Percentiles rank a stretch among this genome's conserved stretches.
Conservation (phyloP, 2,113 vertebrate species). For the Synodontis membranacea region DNA sequence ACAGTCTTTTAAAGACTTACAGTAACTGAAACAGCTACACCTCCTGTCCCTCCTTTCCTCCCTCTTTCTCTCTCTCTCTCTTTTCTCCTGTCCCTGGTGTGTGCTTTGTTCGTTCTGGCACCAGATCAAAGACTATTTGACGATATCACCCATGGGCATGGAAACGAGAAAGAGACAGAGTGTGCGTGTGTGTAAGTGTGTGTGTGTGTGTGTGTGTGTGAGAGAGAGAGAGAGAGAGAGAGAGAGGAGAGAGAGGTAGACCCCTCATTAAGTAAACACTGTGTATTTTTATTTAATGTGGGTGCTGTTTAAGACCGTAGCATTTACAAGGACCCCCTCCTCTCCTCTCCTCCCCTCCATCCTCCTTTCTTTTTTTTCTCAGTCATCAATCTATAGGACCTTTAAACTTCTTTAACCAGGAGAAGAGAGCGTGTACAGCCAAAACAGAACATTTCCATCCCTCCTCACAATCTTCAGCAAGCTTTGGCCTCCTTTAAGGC, state of each 20-base stretch:
- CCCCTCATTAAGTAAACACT: slow-evolving; percentile 59
- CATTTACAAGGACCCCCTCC: slow-evolving; percentile 39
- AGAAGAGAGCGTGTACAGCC: not conserved
- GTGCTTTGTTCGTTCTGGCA: slow-evolving; percentile 71
- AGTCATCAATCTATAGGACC: not conserved
- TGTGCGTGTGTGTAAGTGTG: not conserved
- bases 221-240: slow-evolving; percentile 69
- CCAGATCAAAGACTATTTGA: slow-evolving; percentile 75
- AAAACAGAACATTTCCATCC: not conserved
- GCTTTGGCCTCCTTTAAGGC: not conserved
- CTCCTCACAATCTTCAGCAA: not conserved
- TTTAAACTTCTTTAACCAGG: slow-evolving; percentile 9
- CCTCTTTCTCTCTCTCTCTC: slow-evolving; percentile 6
- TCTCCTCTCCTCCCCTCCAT: slow-evolving; percentile 16
- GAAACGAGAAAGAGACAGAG: slow-evolving; percentile 63
- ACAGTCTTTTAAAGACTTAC: slow-evolving; percentile 49
- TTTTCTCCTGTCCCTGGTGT: slow-evolving; percentile 43
- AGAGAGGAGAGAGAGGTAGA: slow-evolving; percentile 68
- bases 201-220: slow-evolving; percentile 38
- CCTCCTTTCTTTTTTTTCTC: slow-evolving; percentile 8
- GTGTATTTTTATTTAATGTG: slow-evolving; percentile 73
- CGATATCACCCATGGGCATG: slow-evolving; percentile 71
- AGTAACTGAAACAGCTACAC: slow-evolving; percentile 47
- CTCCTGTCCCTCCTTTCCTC: slow-evolving; percentile 30
- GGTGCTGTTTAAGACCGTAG: slow-evolving; percentile 60